Conservation (phyloP, 2,888 invertebrate species). For the Pantelozetes paolii region DNA sequence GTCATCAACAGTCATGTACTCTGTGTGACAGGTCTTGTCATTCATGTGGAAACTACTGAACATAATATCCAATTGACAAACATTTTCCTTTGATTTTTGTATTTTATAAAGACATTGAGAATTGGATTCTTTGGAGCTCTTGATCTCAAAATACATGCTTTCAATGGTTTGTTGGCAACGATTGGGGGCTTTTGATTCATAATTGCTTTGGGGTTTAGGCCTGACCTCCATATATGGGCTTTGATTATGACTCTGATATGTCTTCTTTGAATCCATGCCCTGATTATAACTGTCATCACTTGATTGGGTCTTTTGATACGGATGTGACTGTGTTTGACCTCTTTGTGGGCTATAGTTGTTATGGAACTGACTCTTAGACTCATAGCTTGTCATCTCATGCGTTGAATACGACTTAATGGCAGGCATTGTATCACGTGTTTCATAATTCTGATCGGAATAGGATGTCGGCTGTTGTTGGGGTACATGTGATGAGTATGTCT, state of each 20-base stretch:
- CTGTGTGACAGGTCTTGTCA: constrained; percentile 43
- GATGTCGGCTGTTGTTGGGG: neutral
- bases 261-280: neutral
- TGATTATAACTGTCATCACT: neutral
- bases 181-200: neutral
- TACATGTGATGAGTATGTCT: neutral
- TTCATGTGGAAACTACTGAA: constrained; percentile 45
- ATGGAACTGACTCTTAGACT: neutral
- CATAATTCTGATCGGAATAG: neutral
- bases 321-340: neutral
- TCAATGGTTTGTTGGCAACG: constrained; percentile 16
- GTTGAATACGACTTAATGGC: neutral
- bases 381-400: neutral
- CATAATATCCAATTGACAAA: constrained; percentile 46
- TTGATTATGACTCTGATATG: neutral
- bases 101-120: constrained; percentile 36
- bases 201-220: neutral
- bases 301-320: neutral
- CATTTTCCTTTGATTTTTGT: constrained; percentile 43
- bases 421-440: neutral
- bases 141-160: constrained; percentile 28
- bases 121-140: constrained; percentile 20
- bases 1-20: constrained; percentile 46
- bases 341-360: no score
- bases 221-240: neutral